These are phyloP conservation scores for Pollenia amentaria DNA, from an alignment of 2,888 invertebrate genomes.

Conservation along the genomic window DNA sequence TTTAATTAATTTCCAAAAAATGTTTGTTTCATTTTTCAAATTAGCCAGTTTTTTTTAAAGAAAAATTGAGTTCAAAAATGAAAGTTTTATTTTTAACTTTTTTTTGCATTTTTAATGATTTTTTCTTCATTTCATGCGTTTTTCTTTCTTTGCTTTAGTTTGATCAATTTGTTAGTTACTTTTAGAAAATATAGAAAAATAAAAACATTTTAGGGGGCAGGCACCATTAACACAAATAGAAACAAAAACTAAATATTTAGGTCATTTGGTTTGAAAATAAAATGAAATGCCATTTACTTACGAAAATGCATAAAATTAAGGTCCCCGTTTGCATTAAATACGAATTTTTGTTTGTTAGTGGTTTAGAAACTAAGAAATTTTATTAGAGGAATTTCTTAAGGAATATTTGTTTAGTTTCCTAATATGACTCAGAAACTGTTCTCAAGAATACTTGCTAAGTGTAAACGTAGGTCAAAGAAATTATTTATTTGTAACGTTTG, in stretches of 20 bases:
- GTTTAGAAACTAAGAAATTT: no score
- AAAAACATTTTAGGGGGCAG: slow-evolving; percentile 28
- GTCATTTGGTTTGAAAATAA: slow-evolving; percentile 55
- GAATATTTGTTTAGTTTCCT: no score
- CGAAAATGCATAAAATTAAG: neutral
- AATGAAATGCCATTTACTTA: neutral
- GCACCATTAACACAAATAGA: slow-evolving; percentile 21
- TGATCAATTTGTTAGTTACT: slow-evolving; percentile 48
- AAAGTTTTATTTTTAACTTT: slow-evolving; percentile 12
- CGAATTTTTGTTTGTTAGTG: no score
- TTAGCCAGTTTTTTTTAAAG: neutral
- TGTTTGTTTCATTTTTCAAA: neutral
- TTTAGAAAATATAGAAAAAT: neutral
- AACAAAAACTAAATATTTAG: slow-evolving; percentile 46
- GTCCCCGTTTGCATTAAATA: no score
- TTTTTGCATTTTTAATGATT: slow-evolving; percentile 2
- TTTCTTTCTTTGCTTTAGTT: slow-evolving; percentile 45
- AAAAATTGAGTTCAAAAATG: slow-evolving; percentile 5
- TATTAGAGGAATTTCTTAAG: no score
- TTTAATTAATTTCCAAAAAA: neutral
- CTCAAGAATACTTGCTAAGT: no score
- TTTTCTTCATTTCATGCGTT: neutral
- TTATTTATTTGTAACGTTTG: no score
- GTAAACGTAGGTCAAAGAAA: no score
- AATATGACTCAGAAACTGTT: no score